Percentiles rank a stretch among this genome's conserved stretches.
Conservation (phyloP, 92 coral and sea anemone genomes). For the Bergia sp. region DNA sequence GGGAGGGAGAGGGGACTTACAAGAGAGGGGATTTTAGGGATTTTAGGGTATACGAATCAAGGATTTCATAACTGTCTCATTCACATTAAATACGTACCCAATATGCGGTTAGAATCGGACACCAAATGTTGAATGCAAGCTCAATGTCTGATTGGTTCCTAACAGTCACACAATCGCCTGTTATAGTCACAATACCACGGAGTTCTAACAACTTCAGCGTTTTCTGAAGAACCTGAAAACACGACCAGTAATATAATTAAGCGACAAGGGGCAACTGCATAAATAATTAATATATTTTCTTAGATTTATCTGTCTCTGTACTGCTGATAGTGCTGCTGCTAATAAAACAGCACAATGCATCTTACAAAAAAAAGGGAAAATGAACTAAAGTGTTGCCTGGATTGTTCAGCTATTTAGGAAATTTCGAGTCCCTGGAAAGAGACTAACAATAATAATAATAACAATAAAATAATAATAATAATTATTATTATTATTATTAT, state of each 20-base stretch:
- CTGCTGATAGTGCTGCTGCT: neutral
- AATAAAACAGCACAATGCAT: neutral
- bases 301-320: neutral
- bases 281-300: neutral
- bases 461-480: neutral
- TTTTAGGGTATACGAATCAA: neutral
- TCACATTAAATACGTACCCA: conserved; percentile 62
- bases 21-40: neutral
- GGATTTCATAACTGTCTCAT: neutral
- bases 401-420: too few relatives aligned
- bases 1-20: too few relatives aligned
- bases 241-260: neutral
- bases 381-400: neutral
- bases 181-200: conserved; percentile 27
- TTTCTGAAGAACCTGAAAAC: conserved; percentile 60
- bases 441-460: too few relatives aligned
- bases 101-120: conserved; percentile 84
- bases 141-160: conserved; percentile 54
- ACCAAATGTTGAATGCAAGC: conserved; percentile 82
- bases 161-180: conserved; percentile 41
- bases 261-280: neutral
- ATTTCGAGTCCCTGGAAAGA: neutral
- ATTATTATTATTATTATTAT: neutral
- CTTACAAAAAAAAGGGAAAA: neutral
- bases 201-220: conserved; percentile 45